Conservation (phyloP, 2,888 invertebrate species). For the Phyllotreta striolata region DNA sequence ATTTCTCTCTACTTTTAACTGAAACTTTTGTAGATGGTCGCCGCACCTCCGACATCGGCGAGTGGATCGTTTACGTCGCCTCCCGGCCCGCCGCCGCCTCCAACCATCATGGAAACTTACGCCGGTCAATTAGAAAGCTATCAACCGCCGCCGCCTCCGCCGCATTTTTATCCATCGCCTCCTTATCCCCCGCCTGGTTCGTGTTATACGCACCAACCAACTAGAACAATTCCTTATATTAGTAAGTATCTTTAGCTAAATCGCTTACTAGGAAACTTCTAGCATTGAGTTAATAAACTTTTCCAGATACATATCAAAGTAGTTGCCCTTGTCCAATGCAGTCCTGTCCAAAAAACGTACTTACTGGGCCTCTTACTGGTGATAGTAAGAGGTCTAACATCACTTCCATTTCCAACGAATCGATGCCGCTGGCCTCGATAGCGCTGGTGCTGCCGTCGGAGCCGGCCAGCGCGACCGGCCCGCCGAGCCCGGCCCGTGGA, state of each 20-base stretch:
- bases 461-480: constrained; percentile 65
- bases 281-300: constrained; percentile 3
- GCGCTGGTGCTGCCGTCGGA: constrained; percentile 63
- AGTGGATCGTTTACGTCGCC: constrained; percentile 60
- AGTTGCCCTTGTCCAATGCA: constrained; percentile 88
- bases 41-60: constrained; percentile 54
- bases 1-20: constrained; percentile 4
- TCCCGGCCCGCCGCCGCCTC: constrained; percentile 56
- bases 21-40: constrained; percentile 53
- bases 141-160: constrained; percentile 55
- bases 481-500: constrained; percentile 74
- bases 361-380: constrained; percentile 98
- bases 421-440: constrained; percentile 61
- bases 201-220: constrained; percentile 68
- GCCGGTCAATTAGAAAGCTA: constrained; percentile 34
- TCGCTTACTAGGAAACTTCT: too few relatives aligned
- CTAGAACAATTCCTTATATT: constrained; percentile 70
- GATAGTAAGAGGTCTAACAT: constrained; percentile 77
- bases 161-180: constrained; percentile 63
- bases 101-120: constrained; percentile 61
- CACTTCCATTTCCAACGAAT: constrained; percentile 58
- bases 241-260: constrained; percentile 68
- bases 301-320: constrained; percentile 69
- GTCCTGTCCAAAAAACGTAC: constrained; percentile 98
- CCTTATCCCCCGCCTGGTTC: constrained; percentile 63